Evolutionary conservation across 37 sponge, comb jelly and placozoan genomes (phyloP).

Genomic region (Hexactinellida sp.): DNA sequence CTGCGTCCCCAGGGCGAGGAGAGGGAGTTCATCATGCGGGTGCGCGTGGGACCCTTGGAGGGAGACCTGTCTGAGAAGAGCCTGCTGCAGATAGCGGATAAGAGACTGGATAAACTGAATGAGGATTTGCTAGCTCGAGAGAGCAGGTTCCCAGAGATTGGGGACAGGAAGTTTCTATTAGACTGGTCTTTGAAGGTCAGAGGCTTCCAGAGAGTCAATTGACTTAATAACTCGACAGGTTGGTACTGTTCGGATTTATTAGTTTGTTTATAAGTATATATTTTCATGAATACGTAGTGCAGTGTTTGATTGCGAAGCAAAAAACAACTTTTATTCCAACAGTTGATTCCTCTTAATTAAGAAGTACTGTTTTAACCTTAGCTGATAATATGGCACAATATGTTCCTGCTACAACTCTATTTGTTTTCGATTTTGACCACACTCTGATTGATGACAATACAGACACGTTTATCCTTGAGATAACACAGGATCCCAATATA

Average conservation of each 20-base stretch:
- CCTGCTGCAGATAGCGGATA: conserved; percentile 21
- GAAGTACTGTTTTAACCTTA: not conserved
- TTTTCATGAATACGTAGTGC: no score
- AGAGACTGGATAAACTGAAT: conserved; percentile 16
- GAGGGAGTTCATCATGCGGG: conserved; percentile 41
- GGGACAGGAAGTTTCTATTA: not conserved
- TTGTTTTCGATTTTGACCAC: conserved; percentile 71
- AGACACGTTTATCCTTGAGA: conserved; percentile 35
- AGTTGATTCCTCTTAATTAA: not conserved
- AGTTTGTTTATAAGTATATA: no score
- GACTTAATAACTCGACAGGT: no score
- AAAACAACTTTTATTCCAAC: no score
- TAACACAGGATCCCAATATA: conserved; percentile 22
- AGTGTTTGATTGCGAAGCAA: no score
- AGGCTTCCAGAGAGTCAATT: not conserved
- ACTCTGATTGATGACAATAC: conserved; percentile 53
- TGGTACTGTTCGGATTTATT: no score
- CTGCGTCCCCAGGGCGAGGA: conserved; percentile 20
- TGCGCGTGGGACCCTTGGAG: conserved; percentile 42
- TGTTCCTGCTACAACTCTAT: conserved; percentile 20
- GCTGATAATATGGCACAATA: not conserved
- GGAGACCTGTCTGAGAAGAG: conserved; percentile 21
- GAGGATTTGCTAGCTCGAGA: conserved; percentile 19
- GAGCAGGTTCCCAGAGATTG: not conserved
- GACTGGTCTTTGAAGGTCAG: not conserved